These are phyloP conservation scores for Oryzias celebensis DNA, from an alignment of 2,113 vertebrate species.

Conservation along the genomic window DNA sequence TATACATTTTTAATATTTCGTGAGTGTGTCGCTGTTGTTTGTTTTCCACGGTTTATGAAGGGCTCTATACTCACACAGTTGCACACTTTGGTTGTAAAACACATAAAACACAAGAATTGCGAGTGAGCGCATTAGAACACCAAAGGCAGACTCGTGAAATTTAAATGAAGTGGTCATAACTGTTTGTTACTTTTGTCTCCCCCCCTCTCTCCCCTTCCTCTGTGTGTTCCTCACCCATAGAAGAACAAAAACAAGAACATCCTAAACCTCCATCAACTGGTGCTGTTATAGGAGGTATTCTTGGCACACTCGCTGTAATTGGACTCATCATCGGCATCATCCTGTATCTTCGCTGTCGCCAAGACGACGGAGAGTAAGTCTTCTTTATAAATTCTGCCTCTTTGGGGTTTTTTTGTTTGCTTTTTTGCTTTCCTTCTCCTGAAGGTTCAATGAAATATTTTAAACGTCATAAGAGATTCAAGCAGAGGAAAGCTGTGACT, in stretches of 20 bases:
- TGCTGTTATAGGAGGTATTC: conserved; percentile 81
- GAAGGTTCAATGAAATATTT: conserved; percentile 46
- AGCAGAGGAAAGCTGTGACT: conserved; percentile 12
- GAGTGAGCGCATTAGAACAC: conserved; percentile 11
- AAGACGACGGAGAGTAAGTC: conserved; percentile 79
- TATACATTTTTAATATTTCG: conserved; percentile 15
- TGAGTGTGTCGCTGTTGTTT: neutral
- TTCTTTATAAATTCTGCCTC: conserved; percentile 15
- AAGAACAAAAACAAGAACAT: conserved; percentile 61
- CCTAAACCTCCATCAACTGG: conserved; percentile 67
- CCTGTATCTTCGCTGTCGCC: conserved; percentile 76
- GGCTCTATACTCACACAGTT: conserved; percentile 1
- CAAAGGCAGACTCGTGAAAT: conserved; percentile 3
- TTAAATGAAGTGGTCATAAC: conserved; percentile 14
- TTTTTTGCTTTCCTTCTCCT: too few relatives aligned
- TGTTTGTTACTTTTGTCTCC: conserved; percentile 9
- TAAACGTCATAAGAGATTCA: conserved; percentile 12
- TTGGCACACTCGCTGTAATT: conserved; percentile 74
- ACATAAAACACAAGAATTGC: conserved; percentile 27
- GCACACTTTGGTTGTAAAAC: conserved; percentile 3
- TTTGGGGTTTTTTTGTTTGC: conserved; percentile 13
- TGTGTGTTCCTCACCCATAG: conserved; percentile 6
- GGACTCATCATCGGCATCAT: conserved; percentile 66
- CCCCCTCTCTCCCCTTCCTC: neutral
- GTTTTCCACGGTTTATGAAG: conserved; percentile 29